Evolutionary conservation across 2,797 vertebrate genomes (phyloP).

Genomic region (Rhinophrynus dorsalis): DNA sequence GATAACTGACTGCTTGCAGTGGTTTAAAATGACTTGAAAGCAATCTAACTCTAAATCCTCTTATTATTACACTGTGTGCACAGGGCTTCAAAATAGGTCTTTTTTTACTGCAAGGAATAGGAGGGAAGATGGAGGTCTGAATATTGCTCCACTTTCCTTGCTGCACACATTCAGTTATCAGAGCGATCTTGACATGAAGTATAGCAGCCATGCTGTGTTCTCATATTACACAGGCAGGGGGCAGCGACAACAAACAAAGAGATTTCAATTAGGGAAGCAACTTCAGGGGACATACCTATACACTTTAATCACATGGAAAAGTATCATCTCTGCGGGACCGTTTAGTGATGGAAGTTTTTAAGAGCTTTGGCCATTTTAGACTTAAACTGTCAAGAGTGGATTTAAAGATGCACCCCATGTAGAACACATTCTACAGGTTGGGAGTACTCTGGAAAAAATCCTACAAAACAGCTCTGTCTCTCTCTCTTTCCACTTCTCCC

Average conservation of each 20-base stretch:
- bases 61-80: slow-evolving; percentile 57
- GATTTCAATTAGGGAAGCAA: slow-evolving; percentile 42
- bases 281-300: slow-evolving; percentile 26
- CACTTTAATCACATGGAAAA: slow-evolving; percentile 11
- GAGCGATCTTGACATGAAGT: slow-evolving; percentile 41
- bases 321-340: slow-evolving; percentile 25
- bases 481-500: too few relatives aligned
- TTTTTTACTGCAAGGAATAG: slow-evolving; percentile 14
- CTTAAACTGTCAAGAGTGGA: not conserved
- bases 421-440: too few relatives aligned
- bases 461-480: too few relatives aligned
- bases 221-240: slow-evolving; percentile 46
- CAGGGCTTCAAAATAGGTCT: slow-evolving; percentile 38
- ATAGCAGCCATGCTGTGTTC: slow-evolving; percentile 41
- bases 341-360: slow-evolving; percentile 15
- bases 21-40: slow-evolving; percentile 56
- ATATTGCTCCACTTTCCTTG: slow-evolving; percentile 1
- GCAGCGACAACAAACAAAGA: slow-evolving; percentile 44
- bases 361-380: not conserved
- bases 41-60: slow-evolving; percentile 59
- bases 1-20: slow-evolving; percentile 54
- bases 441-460: too few relatives aligned
- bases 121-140: not conserved
- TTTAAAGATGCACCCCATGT: too few relatives aligned
- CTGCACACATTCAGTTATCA: slow-evolving; percentile 26